Percentiles rank a stretch among this genome's conserved stretches.
These are phyloP conservation scores for Amyelois transitella DNA, from an alignment of 1,140 invertebrate species.

Conservation along the genomic window DNA sequence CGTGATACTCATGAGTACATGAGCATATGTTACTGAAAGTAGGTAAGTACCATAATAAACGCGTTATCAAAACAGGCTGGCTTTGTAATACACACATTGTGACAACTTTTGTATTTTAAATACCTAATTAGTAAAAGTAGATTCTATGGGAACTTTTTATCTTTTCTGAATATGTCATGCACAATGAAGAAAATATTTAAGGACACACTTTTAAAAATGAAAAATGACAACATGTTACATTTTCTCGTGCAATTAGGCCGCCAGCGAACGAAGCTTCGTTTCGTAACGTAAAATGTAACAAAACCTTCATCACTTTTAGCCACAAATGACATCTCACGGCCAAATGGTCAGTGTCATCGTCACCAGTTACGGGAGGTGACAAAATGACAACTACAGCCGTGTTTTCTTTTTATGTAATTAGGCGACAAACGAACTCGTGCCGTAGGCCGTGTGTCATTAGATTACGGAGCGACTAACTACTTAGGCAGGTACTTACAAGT, in stretches of 20 bases:
- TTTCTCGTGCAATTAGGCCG: neutral
- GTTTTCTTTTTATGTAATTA: slow-evolving; percentile 6
- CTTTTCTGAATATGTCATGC: no score
- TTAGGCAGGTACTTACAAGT: neutral
- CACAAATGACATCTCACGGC: neutral
- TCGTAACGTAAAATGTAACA: neutral
- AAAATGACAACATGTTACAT: no score
- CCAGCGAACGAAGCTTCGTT: neutral
- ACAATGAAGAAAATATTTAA: no score
- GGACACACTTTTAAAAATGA: no score
- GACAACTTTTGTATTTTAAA: no score
- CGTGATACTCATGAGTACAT: neutral
- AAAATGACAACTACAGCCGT: neutral
- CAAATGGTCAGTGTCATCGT: neutral
- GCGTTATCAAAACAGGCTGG: no score
- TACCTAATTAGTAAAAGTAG: no score
- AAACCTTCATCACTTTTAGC: neutral
- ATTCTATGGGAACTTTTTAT: no score
- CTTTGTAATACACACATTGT: no score
- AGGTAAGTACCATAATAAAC: neutral
- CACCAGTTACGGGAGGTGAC: slow-evolving; percentile 1
- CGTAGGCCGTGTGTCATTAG: neutral
- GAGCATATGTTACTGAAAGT: neutral
- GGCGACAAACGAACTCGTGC: neutral
- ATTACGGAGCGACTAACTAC: neutral